Evolutionary conservation across 2,797 vertebrate species (phyloP).

Genomic region (Steatocranus sp.): DNA sequence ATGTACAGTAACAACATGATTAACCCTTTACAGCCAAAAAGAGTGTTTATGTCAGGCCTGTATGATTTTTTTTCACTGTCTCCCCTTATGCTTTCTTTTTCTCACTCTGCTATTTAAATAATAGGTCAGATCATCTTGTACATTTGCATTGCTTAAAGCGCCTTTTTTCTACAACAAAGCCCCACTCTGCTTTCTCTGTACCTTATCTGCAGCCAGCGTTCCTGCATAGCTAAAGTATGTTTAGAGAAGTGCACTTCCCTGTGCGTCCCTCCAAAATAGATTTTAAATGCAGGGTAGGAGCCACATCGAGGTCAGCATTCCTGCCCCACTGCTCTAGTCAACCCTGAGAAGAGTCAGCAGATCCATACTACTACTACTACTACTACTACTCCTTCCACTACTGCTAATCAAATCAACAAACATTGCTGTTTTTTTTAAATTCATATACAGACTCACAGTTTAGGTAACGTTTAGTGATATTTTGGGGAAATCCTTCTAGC

Average conservation of each 20-base stretch:
- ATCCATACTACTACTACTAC: background rate
- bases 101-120: background rate
- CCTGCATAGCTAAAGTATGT: slow-evolving; percentile 28
- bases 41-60: background rate
- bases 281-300: slow-evolving; percentile 77
- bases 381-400: background rate
- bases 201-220: slow-evolving; percentile 16
- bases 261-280: slow-evolving; percentile 74
- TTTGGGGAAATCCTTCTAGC: background rate
- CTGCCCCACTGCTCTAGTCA: slow-evolving; percentile 47
- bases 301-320: slow-evolving; percentile 62
- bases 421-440: background rate
- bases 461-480: background rate
- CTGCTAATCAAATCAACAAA: background rate
- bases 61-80: background rate
- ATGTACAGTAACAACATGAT: slow-evolving; percentile 54
- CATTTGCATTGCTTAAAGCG: background rate
- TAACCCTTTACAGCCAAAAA: slow-evolving; percentile 56
- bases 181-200: background rate
- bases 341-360: slow-evolving; percentile 36
- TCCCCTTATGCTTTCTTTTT: background rate
- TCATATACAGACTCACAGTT: background rate
- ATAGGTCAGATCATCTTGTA: background rate
- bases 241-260: slow-evolving; percentile 34
- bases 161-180: slow-evolving; percentile 13